A percentile compares a stretch with the other conserved stretches of the same genome.
Conservation (phyloP, 2,888 invertebrate genomes). For the Nudaria mundana region DNA sequence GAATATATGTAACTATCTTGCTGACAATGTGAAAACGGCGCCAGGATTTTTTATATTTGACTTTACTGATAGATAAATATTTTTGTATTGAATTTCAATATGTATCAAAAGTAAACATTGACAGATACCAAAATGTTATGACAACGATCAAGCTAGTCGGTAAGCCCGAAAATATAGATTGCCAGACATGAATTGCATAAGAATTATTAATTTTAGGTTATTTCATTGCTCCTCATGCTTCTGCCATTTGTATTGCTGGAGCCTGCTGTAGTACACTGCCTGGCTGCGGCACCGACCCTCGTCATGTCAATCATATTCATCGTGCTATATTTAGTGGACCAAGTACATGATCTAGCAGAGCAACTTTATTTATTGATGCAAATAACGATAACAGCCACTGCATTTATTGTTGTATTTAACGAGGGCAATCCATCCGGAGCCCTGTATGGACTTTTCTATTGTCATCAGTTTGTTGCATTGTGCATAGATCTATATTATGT, state of each 20-base stretch:
- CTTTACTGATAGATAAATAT: too few species aligned
- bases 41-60: too few species aligned
- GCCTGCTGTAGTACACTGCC: slow-evolving; percentile 55
- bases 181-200: slow-evolving; percentile 35
- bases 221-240: slow-evolving; percentile 69
- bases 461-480: slow-evolving; percentile 59
- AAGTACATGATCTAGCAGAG: slow-evolving; percentile 68
- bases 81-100: too few species aligned
- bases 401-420: slow-evolving; percentile 39
- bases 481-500: slow-evolving; percentile 59
- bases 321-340: slow-evolving; percentile 70
- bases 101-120: neutral
- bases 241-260: slow-evolving; percentile 58
- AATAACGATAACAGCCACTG: slow-evolving; percentile 42
- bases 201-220: slow-evolving; percentile 70
- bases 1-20: neutral
- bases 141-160: neutral
- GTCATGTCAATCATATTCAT: slow-evolving; percentile 64
- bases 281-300: slow-evolving; percentile 64
- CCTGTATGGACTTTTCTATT: slow-evolving; percentile 60
- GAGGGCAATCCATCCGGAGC: slow-evolving; percentile 32
- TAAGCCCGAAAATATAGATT: slow-evolving; percentile 6
- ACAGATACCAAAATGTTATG: neutral
- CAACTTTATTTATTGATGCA: slow-evolving; percentile 58
- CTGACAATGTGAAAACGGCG: neutral